Evolutionary conservation across 1,140 invertebrate genomes (phyloP), one percentile per base, ranked within the genome.

Genomic region (Neodiprion lecontei): DNA sequence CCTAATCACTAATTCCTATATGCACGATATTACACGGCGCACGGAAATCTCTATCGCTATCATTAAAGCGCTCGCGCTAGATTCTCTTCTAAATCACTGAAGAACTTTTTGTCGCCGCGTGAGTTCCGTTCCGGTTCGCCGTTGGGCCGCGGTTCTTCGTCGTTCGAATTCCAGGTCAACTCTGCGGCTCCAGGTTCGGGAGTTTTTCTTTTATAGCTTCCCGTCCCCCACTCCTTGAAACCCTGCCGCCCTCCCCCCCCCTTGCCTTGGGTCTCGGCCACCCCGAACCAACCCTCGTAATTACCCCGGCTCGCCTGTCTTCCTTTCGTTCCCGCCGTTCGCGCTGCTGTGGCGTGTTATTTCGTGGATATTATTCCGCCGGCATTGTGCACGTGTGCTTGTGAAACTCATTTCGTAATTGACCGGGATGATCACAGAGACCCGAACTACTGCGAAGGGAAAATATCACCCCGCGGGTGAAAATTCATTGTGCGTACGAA

Each of bases 251-350:
- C 47, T 48, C 67, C 53, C 40, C 48, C 17, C 9, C 70, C 74
- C 23, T 11, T 21, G 48, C 17, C 71, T 11, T 72, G 75, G 61
- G 49, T 67, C 23, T 61, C 73, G 75, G 72, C 53, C 53, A 61
- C 53, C 53, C 53, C 9, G n/a, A 61, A 87, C 79, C 86, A 87
- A 86, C 86, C 85, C 87, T 88, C 83, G 83, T 86, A 85, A 87
- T 88, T 87, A 84, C 85, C 83, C 80, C 76, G 82, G 79, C 79
- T 80, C 80, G 79, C 17, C 69, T 48, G 53, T 61, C 48, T 69
- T 2, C 49, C 48, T 70, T 17, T 4, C 11, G 11, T 61, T 61
- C 53, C 53, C 53, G 53, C 53, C 53, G n/a, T 61, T 14, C n/a
- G 53, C 11, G 79, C 79, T 76, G 76, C 74, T 74, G 73, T 47